phyloP scores from a whole-genome alignment of 1,140 invertebrate genomes.

The Atta cephalotes region DNA sequence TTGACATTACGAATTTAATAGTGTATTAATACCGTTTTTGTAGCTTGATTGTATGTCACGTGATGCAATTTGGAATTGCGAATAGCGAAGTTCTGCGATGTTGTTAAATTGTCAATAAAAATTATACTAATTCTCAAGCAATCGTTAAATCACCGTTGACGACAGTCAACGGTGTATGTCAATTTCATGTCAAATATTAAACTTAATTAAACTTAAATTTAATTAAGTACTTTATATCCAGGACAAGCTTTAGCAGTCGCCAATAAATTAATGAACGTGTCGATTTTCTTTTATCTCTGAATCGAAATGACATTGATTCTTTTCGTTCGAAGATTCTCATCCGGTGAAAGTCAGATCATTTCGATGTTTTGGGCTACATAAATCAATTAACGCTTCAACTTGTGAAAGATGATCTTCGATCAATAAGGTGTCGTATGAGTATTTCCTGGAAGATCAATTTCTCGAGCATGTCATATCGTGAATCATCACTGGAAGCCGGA shows the following conservation, averaged over 20 bases:
- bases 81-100: neutral
- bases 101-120: neutral
- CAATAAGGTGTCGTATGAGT: conserved; percentile 11
- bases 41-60: neutral
- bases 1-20: too few relatives aligned
- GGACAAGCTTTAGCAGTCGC: neutral
- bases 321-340: neutral
- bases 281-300: neutral
- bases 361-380: neutral
- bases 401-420: neutral
- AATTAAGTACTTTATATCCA: neutral
- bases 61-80: neutral
- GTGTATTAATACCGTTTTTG: neutral
- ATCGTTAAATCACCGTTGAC: neutral
- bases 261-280: neutral
- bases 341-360: neutral
- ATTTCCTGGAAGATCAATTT: conserved; percentile 64
- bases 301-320: neutral
- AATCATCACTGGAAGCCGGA: conserved; percentile 74
- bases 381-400: neutral
- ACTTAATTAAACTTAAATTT: neutral
- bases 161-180: neutral
- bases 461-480: conserved; percentile 44
- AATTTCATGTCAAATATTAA: neutral
- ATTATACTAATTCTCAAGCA: neutral